phyloP scores from a whole-genome alignment of 2,113 vertebrate species.

The Syngnathus typhle region DNA sequence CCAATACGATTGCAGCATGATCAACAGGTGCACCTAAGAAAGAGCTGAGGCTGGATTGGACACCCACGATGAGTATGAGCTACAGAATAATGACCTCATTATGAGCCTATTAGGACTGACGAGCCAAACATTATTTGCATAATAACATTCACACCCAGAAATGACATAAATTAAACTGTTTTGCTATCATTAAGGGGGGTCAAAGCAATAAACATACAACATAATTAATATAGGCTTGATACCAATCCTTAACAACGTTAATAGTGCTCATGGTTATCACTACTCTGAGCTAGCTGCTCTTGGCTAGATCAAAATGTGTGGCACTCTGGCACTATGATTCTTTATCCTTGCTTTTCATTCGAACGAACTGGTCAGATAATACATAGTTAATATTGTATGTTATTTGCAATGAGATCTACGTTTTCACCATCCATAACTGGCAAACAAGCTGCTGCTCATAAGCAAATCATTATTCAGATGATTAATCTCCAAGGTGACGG shows the following conservation, averaged over 20 bases:
- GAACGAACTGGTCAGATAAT: background rate
- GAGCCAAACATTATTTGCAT: conserved; percentile 2
- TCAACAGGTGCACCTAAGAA: conserved; percentile 1
- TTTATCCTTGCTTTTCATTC: background rate
- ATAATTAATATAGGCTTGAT: background rate
- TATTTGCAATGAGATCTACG: background rate
- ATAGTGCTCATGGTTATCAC: background rate
- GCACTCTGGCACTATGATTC: background rate
- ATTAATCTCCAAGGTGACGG: background rate
- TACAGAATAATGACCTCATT: background rate
- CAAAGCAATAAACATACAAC: too few species aligned
- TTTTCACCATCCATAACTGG: background rate
- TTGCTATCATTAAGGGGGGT: background rate
- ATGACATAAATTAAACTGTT: background rate
- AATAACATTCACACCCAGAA: background rate
- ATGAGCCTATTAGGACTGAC: background rate
- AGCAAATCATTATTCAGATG: conserved; percentile 1
- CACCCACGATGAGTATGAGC: background rate
- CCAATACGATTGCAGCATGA: background rate
- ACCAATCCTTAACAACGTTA: background rate
- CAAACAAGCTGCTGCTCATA: conserved; percentile 2
- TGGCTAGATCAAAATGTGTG: too few species aligned
- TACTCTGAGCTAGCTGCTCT: too few species aligned
- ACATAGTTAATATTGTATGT: background rate
- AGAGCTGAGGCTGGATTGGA: background rate